These are phyloP conservation scores for Fukomys damarensis DNA, from an alignment of 2,113 vertebrate species.

Conservation along the genomic window DNA sequence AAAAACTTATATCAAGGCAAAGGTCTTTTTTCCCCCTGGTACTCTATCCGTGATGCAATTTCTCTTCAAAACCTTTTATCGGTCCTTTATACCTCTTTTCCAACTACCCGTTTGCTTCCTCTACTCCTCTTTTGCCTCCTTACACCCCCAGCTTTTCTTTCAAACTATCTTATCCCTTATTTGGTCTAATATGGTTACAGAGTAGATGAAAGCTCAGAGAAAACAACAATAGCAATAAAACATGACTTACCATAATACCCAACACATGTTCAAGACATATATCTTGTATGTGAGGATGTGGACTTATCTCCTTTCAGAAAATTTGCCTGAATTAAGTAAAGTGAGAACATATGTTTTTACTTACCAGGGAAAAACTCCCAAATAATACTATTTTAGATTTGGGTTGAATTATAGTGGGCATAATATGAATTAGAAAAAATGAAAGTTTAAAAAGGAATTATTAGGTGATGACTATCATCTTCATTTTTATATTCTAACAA, in stretches of 20 bases:
- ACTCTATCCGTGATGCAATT: background rate
- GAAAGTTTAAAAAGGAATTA: background rate
- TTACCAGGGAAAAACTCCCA: background rate
- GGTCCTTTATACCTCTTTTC: background rate
- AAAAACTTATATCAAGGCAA: too few relatives aligned
- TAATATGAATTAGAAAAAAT: slow-evolving; percentile 22
- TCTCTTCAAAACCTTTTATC: slow-evolving; percentile 8
- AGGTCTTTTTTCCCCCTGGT: background rate
- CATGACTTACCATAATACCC: background rate
- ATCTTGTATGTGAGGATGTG: background rate
- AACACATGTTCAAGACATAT: background rate
- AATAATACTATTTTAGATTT: slow-evolving; percentile 8
- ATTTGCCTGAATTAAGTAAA: background rate
- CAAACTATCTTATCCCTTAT: background rate
- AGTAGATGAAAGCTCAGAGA: background rate
- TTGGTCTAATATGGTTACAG: background rate
- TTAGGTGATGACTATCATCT: background rate
- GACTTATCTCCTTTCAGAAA: background rate
- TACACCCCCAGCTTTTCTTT: background rate
- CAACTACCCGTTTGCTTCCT: background rate
- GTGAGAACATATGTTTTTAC: background rate
- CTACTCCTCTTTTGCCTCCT: background rate
- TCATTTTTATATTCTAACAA: slow-evolving; percentile 8
- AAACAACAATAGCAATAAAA: background rate
- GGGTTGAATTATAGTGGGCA: background rate